Evolutionary conservation across 1,140 invertebrate genomes (phyloP).

Genomic region (Contarinia nasturtii): DNA sequence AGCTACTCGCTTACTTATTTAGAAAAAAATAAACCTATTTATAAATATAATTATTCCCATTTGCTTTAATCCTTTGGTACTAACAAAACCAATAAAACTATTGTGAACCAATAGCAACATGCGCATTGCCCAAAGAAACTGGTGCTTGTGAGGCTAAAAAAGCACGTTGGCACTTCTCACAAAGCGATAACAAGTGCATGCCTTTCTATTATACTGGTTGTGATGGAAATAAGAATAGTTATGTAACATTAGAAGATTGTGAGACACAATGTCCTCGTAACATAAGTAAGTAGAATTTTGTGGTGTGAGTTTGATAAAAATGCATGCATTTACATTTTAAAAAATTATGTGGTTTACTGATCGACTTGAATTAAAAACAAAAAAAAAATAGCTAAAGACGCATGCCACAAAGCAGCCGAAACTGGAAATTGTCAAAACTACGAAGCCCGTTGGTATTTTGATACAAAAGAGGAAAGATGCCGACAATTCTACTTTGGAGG

Average conservation of each 20-base stretch:
- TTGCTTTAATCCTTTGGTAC: too few species aligned
- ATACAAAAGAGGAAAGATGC: conserved; percentile 48
- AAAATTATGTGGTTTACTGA: conserved; percentile 1
- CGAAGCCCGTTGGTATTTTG: conserved; percentile 63
- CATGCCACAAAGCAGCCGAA: conserved; percentile 52
- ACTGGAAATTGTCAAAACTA: conserved; percentile 66
- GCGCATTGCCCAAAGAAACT: conserved; percentile 52
- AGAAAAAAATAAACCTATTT: not conserved
- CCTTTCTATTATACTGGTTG: conserved; percentile 92
- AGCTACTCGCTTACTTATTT: conserved; percentile 1
- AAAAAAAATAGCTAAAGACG: conserved; percentile 28
- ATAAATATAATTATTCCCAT: too few species aligned
- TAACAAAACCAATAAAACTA: too few species aligned
- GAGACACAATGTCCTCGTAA: conserved; percentile 57
- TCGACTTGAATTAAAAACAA: too few species aligned
- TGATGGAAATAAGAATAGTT: conserved; percentile 78
- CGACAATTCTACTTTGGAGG: conserved; percentile 64
- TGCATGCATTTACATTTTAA: not conserved
- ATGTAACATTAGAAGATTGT: conserved; percentile 56
- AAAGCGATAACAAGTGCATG: conserved; percentile 66
- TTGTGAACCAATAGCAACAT: conserved; percentile 60
- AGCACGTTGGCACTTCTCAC: conserved; percentile 73
- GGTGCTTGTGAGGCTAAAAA: conserved; percentile 64
- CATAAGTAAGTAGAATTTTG: conserved; percentile 44
- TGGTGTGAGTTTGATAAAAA: too few species aligned